Percentiles rank a stretch among this genome's conserved stretches.
Conservation (phyloP, 2,797 vertebrate genomes). For the Uromys caudimaculatus region DNA sequence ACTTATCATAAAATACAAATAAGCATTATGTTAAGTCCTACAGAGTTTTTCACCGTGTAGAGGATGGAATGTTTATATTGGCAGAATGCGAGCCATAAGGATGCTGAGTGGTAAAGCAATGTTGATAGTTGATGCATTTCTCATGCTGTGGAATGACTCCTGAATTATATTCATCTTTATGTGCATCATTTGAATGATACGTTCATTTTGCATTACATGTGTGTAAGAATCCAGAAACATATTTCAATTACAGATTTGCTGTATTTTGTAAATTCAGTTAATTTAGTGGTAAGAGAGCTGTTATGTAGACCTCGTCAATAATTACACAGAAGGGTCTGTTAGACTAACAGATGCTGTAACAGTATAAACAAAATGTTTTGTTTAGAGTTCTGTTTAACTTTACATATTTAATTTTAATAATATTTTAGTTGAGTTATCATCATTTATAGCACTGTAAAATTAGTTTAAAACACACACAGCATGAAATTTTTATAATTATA, state of each 20-base stretch:
- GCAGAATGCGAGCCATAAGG: neutral
- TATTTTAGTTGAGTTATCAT: slow-evolving; percentile 83
- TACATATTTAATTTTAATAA: slow-evolving; percentile 86
- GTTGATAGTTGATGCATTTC: neutral
- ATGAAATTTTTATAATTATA: slow-evolving; percentile 77
- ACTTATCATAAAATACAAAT: neutral
- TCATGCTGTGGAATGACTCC: slow-evolving; percentile 20
- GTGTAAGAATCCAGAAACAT: slow-evolving; percentile 69
- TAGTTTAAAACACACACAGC: slow-evolving; percentile 80
- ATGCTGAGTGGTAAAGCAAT: neutral
- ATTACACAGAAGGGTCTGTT: slow-evolving; percentile 85
- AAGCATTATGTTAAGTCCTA: neutral
- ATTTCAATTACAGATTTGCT: slow-evolving; percentile 78
- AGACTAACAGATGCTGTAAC: slow-evolving; percentile 84
- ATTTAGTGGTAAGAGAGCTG: slow-evolving; percentile 79
- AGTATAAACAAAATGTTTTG: slow-evolving; percentile 85
- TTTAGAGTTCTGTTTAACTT: slow-evolving; percentile 85
- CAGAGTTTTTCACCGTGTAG: neutral
- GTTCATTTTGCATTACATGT: slow-evolving; percentile 72
- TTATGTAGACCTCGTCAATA: slow-evolving; percentile 84
- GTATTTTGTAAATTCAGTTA: slow-evolving; percentile 72
- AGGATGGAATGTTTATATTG: slow-evolving; percentile 9
- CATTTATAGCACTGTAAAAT: slow-evolving; percentile 80
- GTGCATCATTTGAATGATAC: slow-evolving; percentile 61
- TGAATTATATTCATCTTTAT: slow-evolving; percentile 50